Conservation (phyloP, 2,888 invertebrate genomes). For the Prosapia bicincta region DNA sequence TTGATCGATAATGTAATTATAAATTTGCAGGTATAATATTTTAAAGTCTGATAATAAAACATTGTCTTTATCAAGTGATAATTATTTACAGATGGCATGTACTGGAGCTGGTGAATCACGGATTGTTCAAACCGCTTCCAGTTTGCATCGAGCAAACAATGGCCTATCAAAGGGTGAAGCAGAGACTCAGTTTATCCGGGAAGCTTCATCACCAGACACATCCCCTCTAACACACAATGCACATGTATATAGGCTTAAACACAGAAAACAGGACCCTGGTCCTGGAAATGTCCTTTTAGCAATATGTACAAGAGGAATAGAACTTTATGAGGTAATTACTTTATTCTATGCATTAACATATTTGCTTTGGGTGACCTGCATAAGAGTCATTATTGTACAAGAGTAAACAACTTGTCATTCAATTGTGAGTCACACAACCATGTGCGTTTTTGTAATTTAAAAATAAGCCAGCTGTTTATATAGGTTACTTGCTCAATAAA, state of each 20-base stretch:
- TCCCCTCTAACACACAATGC: constrained; percentile 66
- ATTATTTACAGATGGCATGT: constrained; percentile 41
- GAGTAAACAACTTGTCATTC: too few relatives aligned
- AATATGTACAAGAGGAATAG: constrained; percentile 88
- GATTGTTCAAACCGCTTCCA: constrained; percentile 61
- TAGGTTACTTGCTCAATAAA: too few relatives aligned
- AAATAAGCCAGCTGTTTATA: too few relatives aligned
- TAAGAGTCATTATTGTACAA: too few relatives aligned
- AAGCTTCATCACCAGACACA: constrained; percentile 46
- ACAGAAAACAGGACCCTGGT: constrained; percentile 74
- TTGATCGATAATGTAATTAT: too few relatives aligned
- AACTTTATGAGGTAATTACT: constrained; percentile 71
- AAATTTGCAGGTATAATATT: too few relatives aligned
- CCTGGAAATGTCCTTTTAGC: constrained; percentile 72
- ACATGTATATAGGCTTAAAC: constrained; percentile 76
- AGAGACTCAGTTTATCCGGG: constrained; percentile 75
- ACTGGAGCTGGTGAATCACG: constrained; percentile 42
- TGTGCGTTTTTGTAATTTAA: too few relatives aligned
- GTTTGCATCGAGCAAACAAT: constrained; percentile 77
- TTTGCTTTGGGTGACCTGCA: too few relatives aligned
- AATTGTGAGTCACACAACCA: too few relatives aligned
- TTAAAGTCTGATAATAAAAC: too few relatives aligned
- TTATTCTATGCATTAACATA: too few relatives aligned
- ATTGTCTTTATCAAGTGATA: background rate
- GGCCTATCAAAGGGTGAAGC: constrained; percentile 78